Percentiles rank a stretch among this genome's conserved stretches.
Evolutionary conservation across 2,797 vertebrate genomes (phyloP).

Genomic region (Erethizon dorsatum): DNA sequence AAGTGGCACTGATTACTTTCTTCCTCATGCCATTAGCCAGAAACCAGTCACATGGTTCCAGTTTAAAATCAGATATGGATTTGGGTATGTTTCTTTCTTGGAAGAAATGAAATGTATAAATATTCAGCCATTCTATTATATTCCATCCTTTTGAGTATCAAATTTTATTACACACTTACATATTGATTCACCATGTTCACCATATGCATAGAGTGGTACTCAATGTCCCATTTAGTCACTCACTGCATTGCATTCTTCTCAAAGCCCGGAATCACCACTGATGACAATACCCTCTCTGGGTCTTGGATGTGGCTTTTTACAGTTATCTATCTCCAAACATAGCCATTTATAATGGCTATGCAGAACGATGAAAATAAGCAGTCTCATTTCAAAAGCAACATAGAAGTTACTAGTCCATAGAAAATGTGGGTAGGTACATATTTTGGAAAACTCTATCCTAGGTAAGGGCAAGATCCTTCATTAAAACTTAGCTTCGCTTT

Average conservation of each 20-base stretch:
- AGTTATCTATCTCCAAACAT: not conserved
- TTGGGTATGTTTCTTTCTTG: not conserved
- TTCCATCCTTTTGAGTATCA: not conserved
- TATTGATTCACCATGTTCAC: not conserved
- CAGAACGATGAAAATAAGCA: not conserved
- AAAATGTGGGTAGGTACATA: not conserved
- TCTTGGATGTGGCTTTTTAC: not conserved
- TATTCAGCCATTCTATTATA: not conserved
- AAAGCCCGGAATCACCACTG: not conserved
- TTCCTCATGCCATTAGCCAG: not conserved
- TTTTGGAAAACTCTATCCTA: not conserved
- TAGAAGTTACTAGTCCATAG: not conserved
- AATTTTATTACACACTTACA: not conserved
- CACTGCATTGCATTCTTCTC: not conserved
- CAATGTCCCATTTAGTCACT: not conserved
- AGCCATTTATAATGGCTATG: not conserved
- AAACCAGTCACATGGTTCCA: not conserved
- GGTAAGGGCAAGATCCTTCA: not conserved
- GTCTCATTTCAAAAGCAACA: not conserved
- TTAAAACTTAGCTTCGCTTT: not conserved
- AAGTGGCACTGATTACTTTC: not conserved
- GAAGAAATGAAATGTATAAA: not conserved
- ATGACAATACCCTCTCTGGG: not conserved
- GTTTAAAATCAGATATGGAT: not conserved
- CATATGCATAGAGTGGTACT: not conserved